A percentile compares a stretch with the other conserved stretches of the same genome.
phyloP scores from a whole-genome alignment of 2,888 invertebrate genomes.

The Athalia rosae region DNA sequence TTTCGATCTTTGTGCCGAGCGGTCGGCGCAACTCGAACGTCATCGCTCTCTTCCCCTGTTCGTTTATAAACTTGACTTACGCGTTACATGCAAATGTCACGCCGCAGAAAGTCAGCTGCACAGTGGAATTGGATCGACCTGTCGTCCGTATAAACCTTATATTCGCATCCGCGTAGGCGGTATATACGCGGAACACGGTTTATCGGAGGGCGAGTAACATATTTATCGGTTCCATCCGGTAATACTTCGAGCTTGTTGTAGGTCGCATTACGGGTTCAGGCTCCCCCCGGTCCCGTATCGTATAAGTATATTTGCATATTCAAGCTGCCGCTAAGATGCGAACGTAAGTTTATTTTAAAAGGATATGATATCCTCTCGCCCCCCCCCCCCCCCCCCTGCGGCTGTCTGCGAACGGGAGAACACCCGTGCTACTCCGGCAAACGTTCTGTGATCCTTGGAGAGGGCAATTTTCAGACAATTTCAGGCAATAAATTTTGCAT shows the following conservation, averaged over 20 bases:
- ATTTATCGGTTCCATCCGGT: not conserved
- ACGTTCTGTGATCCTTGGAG: not conserved
- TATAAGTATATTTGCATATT: constrained; percentile 42
- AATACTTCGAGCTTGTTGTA: not conserved
- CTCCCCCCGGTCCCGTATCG: not conserved
- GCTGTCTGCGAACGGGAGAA: not conserved
- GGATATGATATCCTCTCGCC: constrained; percentile 12
- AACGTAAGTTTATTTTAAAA: constrained; percentile 44
- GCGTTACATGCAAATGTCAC: too few species aligned
- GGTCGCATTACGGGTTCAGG: not conserved
- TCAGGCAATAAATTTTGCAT: constrained; percentile 70
- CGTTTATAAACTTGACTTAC: too few species aligned
- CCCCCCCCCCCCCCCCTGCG: not conserved
- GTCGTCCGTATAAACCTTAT: too few species aligned
- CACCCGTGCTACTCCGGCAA: constrained; percentile 28
- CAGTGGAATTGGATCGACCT: too few species aligned
- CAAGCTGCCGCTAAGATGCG: constrained; percentile 34
- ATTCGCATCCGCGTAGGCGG: too few species aligned
- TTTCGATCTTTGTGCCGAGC: too few species aligned
- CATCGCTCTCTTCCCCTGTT: too few species aligned
- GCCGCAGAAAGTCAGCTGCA: too few species aligned
- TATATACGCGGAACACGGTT: too few species aligned
- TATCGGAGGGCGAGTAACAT: too few species aligned
- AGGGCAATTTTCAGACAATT: constrained; percentile 69
- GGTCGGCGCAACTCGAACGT: too few species aligned